Evolutionary conservation across 1,140 invertebrate species (phyloP).

Genomic region (Chironomus tepperi): DNA sequence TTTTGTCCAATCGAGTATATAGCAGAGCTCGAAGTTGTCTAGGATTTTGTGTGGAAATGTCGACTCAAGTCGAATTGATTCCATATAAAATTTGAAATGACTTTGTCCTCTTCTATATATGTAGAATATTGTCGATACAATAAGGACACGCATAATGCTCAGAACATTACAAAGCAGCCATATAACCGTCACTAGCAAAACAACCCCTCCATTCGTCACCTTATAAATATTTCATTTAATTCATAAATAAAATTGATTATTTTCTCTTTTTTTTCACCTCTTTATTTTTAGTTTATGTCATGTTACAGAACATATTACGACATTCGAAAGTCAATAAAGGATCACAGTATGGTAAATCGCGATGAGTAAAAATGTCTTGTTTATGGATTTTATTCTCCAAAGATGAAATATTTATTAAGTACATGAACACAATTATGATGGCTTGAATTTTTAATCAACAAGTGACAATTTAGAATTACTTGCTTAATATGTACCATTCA

Average conservation of each 20-base stretch:
- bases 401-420: neutral
- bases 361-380: neutral
- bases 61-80: too few relatives aligned
- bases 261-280: neutral
- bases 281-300: neutral
- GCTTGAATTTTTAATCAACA: neutral
- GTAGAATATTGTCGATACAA: too few relatives aligned
- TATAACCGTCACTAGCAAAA: too few relatives aligned
- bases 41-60: too few relatives aligned
- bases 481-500: neutral
- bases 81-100: too few relatives aligned
- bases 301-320: neutral
- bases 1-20: too few relatives aligned
- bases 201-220: too few relatives aligned
- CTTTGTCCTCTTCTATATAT: too few relatives aligned
- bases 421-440: neutral
- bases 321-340: conserved; percentile 12
- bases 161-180: too few relatives aligned
- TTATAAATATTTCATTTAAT: neutral
- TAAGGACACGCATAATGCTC: too few relatives aligned
- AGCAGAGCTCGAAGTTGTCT: too few relatives aligned
- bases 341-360: neutral
- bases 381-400: too few relatives aligned
- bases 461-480: neutral
- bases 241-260: neutral